Evolutionary conservation across 2,888 invertebrate species (phyloP), one percentile per base, ranked within the genome.

Genomic region (Leptopterna dolabrata): DNA sequence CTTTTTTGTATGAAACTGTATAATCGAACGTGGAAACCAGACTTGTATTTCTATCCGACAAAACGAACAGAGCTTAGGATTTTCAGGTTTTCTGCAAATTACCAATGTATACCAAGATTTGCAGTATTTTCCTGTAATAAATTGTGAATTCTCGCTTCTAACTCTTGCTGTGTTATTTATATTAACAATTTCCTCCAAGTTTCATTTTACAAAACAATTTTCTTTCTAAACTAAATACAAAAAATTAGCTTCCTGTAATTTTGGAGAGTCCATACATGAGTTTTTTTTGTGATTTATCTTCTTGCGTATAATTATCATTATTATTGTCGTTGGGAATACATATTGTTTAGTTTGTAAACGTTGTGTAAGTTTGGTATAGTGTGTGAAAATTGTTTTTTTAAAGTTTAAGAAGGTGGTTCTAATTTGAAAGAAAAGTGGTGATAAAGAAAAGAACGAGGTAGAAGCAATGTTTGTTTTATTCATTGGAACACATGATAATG

Each of bases 401-500:
- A 45, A 78, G 24, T 19, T 63, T 63, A 63, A 63, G 63, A 63
- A 30, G 81, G 30, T 51, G 81, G 30, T 36, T 45, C 78, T 78
- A 29, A 51, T 81, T 81, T 81, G 9, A 81, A 81, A 55, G 24
- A 45, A 51, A 82, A 51, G 73, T 70, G 80, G 45, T 70, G 63
- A 30, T 71, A 51, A 81, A 55, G 45, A 71, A 36, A 27, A 76
- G 51, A 36, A 70, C 70, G 29, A 27, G 73, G 36, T 47, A 51
- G 76, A 80, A 85, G 55, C 73, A 55, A 51, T 76, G 84, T 73
- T 86, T 86, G 82, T 86, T 88, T 88, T 85, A 78, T 86, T 78
- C 30, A 47, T 86, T 88, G 88, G 82, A 88, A 88, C 86, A 88
- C 86, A 86, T 81, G 70, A 86, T 88, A 84, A 81, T 88, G 81